Evolutionary conservation across 2,113 vertebrate species (phyloP).

Genomic region (Cariama cristata): DNA sequence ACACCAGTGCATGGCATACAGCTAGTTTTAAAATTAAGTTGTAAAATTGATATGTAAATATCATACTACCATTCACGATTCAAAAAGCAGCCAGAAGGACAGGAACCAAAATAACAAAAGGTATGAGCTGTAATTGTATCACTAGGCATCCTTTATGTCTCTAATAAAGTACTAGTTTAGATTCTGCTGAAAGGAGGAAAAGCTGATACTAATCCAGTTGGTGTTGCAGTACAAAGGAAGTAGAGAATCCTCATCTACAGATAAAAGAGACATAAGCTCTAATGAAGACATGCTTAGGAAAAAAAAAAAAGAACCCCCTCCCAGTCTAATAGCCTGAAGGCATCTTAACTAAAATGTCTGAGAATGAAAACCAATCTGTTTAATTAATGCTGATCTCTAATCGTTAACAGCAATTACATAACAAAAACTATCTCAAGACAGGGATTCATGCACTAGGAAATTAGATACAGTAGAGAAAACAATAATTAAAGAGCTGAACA

Average conservation of each 20-base stretch:
- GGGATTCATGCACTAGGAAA: constrained; percentile 3
- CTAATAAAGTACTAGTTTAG: neutral
- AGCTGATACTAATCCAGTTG: neutral
- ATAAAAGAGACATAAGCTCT: constrained; percentile 30
- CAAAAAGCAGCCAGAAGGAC: neutral
- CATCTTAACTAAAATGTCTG: constrained; percentile 27
- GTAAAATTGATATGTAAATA: neutral
- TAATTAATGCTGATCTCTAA: constrained; percentile 43
- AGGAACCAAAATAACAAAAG: neutral
- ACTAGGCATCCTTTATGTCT: neutral
- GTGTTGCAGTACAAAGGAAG: constrained; percentile 10
- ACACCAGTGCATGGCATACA: neutral
- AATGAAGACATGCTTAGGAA: constrained; percentile 7
- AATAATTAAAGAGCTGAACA: neutral
- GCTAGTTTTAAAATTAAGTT: neutral
- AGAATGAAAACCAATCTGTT: constrained; percentile 36
- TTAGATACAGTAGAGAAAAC: neutral
- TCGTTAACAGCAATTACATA: constrained; percentile 13
- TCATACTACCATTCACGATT: neutral
- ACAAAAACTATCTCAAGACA: constrained; percentile 35
- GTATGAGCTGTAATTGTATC: neutral
- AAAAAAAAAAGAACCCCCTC: neutral
- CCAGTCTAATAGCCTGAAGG: constrained; percentile 31
- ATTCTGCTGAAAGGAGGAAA: neutral
- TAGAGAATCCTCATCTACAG: neutral